A percentile compares a stretch with the other conserved stretches of the same genome.
Evolutionary conservation across 1,140 invertebrate genomes (phyloP).

Genomic region (Chrysoperla carnea): DNA sequence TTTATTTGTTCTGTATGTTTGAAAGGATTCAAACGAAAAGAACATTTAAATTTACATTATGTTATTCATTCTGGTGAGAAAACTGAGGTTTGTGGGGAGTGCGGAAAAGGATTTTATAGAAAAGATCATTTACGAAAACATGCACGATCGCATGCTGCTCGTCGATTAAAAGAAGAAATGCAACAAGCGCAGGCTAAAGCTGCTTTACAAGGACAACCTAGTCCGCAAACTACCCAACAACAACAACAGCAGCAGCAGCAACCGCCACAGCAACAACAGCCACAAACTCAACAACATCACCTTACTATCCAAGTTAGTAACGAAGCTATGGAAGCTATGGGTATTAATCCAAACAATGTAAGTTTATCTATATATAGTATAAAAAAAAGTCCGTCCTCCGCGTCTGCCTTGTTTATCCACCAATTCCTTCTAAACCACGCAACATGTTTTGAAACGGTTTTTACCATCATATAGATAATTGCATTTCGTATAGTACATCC

Average conservation of each 20-base stretch:
- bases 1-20: slow-evolving; percentile 57
- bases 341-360: slow-evolving; percentile 26
- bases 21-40: slow-evolving; percentile 65
- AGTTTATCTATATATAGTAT: slow-evolving; percentile 14
- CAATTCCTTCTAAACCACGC: no score
- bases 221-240: slow-evolving; percentile 1
- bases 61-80: slow-evolving; percentile 69
- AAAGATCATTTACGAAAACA: slow-evolving; percentile 67
- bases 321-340: neutral
- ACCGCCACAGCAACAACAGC: slow-evolving; percentile 1
- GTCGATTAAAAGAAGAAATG: slow-evolving; percentile 46
- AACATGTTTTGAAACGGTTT: no score
- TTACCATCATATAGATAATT: no score
- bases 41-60: slow-evolving; percentile 60
- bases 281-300: slow-evolving; percentile 6
- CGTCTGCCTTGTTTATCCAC: no score
- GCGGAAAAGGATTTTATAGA: slow-evolving; percentile 64
- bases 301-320: slow-evolving; percentile 11
- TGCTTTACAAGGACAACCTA: slow-evolving; percentile 14
- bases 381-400: neutral
- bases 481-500: no score
- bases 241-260: slow-evolving; percentile 1
- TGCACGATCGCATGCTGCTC: slow-evolving; percentile 50
- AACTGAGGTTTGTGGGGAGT: slow-evolving; percentile 44
- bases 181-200: slow-evolving; percentile 20